Conservation (phyloP, 2,113 vertebrate genomes). For the Spea bombifrons region DNA sequence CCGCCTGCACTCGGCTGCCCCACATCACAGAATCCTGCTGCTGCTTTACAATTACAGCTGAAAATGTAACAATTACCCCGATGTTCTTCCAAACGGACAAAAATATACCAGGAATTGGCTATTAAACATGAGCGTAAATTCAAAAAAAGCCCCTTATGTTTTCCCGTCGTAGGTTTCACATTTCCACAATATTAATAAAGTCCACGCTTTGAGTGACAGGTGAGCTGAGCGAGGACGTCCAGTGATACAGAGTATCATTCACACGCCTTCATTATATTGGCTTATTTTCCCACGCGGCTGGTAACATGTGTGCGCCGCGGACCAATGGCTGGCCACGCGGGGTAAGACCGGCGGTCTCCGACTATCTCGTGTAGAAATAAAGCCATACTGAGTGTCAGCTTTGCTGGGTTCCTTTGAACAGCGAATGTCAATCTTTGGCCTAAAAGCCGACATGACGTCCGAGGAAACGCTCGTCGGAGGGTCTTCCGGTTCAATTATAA, state of each 20-base stretch:
- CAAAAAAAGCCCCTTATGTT: not conserved
- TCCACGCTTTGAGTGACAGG: not conserved
- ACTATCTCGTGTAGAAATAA: too few species aligned
- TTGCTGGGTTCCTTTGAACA: too few species aligned
- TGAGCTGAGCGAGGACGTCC: not conserved
- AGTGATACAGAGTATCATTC: not conserved
- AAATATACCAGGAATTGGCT: slow-evolving; percentile 5
- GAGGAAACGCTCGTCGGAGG: too few species aligned
- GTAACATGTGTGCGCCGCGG: too few species aligned
- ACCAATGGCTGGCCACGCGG: too few species aligned
- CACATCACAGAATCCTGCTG: slow-evolving; percentile 52
- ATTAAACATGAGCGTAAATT: slow-evolving; percentile 8
- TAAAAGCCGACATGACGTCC: too few species aligned
- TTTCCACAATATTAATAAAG: not conserved
- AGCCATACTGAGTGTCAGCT: too few species aligned
- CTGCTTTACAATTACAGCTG: slow-evolving; percentile 19
- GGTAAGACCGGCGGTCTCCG: too few species aligned
- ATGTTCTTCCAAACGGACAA: slow-evolving; percentile 2
- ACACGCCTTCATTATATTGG: not conserved
- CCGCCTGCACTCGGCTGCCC: slow-evolving; percentile 54
- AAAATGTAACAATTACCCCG: slow-evolving; percentile 28
- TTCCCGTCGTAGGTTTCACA: not conserved
- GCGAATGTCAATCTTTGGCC: too few species aligned
- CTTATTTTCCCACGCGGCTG: too few species aligned
- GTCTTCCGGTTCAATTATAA: too few species aligned